Conservation (phyloP, 2,113 vertebrate genomes). For the Erpornis zantholeuca region DNA sequence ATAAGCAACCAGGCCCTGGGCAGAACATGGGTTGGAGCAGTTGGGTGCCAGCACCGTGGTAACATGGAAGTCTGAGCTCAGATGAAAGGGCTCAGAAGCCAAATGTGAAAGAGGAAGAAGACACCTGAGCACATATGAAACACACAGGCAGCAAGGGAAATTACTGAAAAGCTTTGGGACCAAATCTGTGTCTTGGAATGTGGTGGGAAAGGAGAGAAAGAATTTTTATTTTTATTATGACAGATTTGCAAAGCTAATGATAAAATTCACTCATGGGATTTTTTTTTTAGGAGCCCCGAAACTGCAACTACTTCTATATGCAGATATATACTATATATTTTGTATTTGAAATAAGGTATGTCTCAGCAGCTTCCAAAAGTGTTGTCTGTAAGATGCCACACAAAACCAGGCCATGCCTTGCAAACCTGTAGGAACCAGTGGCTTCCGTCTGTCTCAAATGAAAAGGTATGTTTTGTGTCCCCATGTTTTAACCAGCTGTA, state of each 20-base stretch:
- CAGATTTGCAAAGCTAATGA: background rate
- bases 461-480: background rate
- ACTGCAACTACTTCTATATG: background rate
- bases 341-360: background rate
- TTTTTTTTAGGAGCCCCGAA: background rate
- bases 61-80: background rate
- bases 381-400: background rate
- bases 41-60: background rate
- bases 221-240: background rate
- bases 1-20: background rate
- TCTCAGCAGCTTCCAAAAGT: background rate
- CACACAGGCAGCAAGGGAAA: background rate
- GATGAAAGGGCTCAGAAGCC: background rate
- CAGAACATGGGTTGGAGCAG: fast-evolving
- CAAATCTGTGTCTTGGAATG: background rate
- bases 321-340: background rate
- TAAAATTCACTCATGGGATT: background rate
- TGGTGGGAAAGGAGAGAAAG: background rate
- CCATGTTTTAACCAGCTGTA: background rate
- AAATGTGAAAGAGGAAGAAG: background rate
- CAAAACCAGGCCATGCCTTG: background rate
- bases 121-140: background rate
- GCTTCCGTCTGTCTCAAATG: background rate
- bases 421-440: background rate
- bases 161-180: background rate